Base-by-base conservation (phyloP, 2,113 vertebrate species). In the Hucho hucho region DNA sequence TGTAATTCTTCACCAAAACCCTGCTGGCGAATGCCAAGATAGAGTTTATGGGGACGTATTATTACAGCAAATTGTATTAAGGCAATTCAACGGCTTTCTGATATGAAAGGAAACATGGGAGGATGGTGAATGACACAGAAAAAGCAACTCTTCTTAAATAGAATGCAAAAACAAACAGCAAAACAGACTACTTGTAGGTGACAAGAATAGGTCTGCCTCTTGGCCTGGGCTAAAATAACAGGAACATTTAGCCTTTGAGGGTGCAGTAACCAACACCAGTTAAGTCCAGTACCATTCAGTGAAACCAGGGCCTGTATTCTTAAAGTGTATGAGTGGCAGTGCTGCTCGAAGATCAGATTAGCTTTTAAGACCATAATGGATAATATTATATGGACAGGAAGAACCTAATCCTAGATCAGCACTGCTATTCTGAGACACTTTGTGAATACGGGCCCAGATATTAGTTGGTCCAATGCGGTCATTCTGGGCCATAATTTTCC, bases 171-270 rank as follows among this genome's bases (percentile, higher is more conserved):
- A 53, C 67, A 6, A 61, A 68, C 24, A 26, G 26, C 61, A 74
- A 56, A 69, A 64, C 26, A 70, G 66, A 81, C 74, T 2, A 37
- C 7, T 32, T 32, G 37, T 9, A 37, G 37, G 37, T 63, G 20
- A 59, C 64, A 74, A 63, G 76, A 66, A 75, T 72, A 78, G 68
- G 37, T 28, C 32, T 72, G 26, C 22, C 63, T 70, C 64, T 29
- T 69, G 28, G 25, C 25, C 9, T 67, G 20, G 64, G 32, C 28
- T 29, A 37, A 32, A 61, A 72, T 25, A 70, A 76, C 24, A 73
- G 61, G 9, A 69, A 67, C 5, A n/a, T 58, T 43, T 43, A 43
- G 37, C 9, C 37, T 43, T 43, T 43, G 37, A 43, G 37, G 37
- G 37, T 43, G 9, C 37, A 43, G 37, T 43, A 43, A 43, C 37